Base-by-base conservation (phyloP, 1,140 invertebrate species). In the Nomia melanderi region DNA sequence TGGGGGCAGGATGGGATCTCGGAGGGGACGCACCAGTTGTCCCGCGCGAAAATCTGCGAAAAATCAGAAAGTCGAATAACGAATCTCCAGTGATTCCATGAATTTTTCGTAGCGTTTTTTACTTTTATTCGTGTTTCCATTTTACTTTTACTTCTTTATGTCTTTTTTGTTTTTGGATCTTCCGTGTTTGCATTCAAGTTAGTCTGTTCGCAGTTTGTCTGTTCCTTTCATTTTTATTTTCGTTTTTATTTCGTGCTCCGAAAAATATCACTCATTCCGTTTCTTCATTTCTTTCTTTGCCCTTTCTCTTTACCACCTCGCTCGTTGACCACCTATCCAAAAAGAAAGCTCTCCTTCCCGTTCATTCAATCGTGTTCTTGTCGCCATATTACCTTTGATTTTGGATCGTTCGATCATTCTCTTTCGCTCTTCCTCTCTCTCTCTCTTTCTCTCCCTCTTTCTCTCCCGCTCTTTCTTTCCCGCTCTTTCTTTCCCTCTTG, bases 11-110 rank as follows among this genome's bases (percentile, higher is more conserved):
- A 71, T 83, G 78, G 82, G 79, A 74, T 81, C 75, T 84, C 82
- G 82, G 83, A 85, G 73, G 83, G 83, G 83, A 85, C 83, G 82
- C 78, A 79, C 71, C 78, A 85, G 69, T 82, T 84, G 81, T 86
- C 77, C 81, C 79, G 81, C 81, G 79, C 85, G 83, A 86, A 84
- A 88, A 86, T 88, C 85, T 87, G 86, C 85, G 86, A 87, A 87
- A 84, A 88, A 88, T 88, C 79, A 82, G 77, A 85, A 87, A 87
- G 81, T 88, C 86, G 79, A 87, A 82, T 82, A 80, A 77, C 79
- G 78, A 73, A 85, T 87, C 79, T 78, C 78, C 78, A 78, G 72
- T 70, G 85, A 86, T 87, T 87, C 78, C 81, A 33, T 76, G 64
- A 69, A 50, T 59, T 86, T 82, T 83, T 79, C 74, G 69, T 82